A percentile compares a stretch with the other conserved stretches of the same genome.
Evolutionary conservation across 1,140 invertebrate species (phyloP).

Genomic region (Goniozus legneri): DNA sequence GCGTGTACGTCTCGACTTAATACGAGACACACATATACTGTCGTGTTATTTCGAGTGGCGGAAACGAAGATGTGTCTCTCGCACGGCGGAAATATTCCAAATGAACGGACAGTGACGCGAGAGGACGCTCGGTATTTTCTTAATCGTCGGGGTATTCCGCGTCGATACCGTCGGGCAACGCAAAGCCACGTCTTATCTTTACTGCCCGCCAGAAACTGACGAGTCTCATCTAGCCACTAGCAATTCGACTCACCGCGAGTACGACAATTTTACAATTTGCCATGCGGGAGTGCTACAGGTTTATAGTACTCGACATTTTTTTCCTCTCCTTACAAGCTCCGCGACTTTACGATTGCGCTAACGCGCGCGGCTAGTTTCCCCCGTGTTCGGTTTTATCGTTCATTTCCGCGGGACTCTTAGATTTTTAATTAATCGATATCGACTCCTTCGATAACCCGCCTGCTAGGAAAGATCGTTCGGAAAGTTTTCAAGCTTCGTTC

Average conservation of each 20-base stretch:
- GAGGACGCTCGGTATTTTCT: conserved; percentile 7
- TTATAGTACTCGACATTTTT: conserved; percentile 27
- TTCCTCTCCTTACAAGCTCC: conserved; percentile 29
- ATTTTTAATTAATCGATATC: too few species aligned
- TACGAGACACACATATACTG: too few species aligned
- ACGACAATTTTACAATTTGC: conserved; percentile 40
- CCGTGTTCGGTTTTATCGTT: neutral
- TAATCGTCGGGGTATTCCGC: too few species aligned
- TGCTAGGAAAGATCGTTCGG: too few species aligned
- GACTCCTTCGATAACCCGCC: too few species aligned
- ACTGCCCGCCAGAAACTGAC: conserved; percentile 16
- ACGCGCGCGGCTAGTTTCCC: conserved; percentile 12
- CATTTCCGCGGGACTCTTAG: neutral
- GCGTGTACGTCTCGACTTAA: too few species aligned
- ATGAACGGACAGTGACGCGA: neutral
- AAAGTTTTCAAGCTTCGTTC: too few species aligned
- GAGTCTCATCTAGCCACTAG: conserved; percentile 24
- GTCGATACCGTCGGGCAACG: conserved; percentile 1
- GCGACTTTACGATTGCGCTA: conserved; percentile 28
- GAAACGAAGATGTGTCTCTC: too few species aligned
- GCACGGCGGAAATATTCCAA: too few species aligned
- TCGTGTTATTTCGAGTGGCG: too few species aligned
- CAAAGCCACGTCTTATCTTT: conserved; percentile 26
- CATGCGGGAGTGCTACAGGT: conserved; percentile 32
- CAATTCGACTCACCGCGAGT: conserved; percentile 17